Percentiles rank a stretch among this genome's conserved stretches.
These are phyloP conservation scores for Molothrus ater DNA, from an alignment of 2,797 vertebrate species.

Conservation along the genomic window DNA sequence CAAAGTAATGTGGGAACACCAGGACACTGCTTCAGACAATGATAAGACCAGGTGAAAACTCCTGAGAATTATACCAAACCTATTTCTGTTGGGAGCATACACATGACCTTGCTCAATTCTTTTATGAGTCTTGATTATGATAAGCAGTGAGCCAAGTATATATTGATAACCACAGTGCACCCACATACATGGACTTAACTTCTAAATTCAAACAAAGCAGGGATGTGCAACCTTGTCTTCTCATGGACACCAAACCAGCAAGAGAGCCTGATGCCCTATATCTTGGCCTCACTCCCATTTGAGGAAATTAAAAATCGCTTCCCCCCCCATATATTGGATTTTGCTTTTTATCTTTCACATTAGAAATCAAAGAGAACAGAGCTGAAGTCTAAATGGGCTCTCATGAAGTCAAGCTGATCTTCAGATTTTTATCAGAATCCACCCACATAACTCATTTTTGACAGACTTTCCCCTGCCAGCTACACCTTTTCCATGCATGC, in stretches of 20 bases:
- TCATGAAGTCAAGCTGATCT: not conserved
- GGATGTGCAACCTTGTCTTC: not conserved
- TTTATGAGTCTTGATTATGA: not conserved
- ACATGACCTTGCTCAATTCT: not conserved
- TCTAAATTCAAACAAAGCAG: not conserved
- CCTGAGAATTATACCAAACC: not conserved
- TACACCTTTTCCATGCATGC: not conserved
- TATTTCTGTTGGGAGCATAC: not conserved
- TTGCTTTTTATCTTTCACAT: not conserved
- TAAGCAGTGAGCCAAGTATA: not conserved
- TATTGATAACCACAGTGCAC: not conserved
- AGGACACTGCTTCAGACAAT: not conserved
- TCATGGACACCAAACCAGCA: not conserved
- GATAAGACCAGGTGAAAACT: not conserved
- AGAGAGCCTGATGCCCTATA: not conserved
- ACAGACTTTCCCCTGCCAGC: not conserved
- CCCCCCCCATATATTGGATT: accelerated
- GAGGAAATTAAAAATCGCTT: not conserved
- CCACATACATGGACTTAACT: not conserved
- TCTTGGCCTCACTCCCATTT: not conserved
- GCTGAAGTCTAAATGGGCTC: not conserved
- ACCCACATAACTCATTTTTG: not conserved
- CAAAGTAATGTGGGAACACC: not conserved
- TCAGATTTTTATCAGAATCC: not conserved
- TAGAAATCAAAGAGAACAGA: not conserved